Evolutionary conservation across 1,140 invertebrate genomes (phyloP).

Genomic region (Brachionus koreanus): DNA sequence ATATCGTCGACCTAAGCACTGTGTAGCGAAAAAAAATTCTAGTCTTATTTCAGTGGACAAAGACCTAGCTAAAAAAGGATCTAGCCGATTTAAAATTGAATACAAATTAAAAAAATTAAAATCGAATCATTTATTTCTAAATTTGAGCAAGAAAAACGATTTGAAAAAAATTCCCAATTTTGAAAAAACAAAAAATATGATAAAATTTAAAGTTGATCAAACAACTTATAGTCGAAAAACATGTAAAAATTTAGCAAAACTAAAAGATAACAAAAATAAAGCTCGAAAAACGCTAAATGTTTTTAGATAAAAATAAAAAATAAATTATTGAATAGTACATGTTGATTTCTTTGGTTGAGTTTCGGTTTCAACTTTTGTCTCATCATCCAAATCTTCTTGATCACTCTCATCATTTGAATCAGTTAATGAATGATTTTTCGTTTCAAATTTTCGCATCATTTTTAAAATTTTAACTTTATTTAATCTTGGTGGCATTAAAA

Average conservation of each 20-base stretch:
- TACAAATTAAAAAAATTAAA: constrained; percentile 22
- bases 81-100: constrained; percentile 3
- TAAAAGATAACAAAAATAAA: neutral
- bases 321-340: constrained; percentile 1
- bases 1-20: neutral
- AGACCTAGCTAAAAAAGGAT: neutral
- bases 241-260: neutral
- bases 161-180: neutral
- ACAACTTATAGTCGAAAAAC: neutral
- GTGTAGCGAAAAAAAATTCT: neutral
- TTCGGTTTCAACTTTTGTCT: neutral
- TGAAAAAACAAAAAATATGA: neutral
- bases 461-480: constrained; percentile 16
- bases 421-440: neutral
- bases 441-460: neutral
- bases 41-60: neutral
- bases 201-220: neutral
- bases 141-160: neutral
- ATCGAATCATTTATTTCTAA: constrained; percentile 31
- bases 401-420: constrained; percentile 10
- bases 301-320: neutral
- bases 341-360: neutral
- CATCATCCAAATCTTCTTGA: neutral
- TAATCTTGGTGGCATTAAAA: neutral
- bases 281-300: neutral